Evolutionary conservation across 2,797 vertebrate genomes (phyloP).

Genomic region (Brachyalestes nurse): DNA sequence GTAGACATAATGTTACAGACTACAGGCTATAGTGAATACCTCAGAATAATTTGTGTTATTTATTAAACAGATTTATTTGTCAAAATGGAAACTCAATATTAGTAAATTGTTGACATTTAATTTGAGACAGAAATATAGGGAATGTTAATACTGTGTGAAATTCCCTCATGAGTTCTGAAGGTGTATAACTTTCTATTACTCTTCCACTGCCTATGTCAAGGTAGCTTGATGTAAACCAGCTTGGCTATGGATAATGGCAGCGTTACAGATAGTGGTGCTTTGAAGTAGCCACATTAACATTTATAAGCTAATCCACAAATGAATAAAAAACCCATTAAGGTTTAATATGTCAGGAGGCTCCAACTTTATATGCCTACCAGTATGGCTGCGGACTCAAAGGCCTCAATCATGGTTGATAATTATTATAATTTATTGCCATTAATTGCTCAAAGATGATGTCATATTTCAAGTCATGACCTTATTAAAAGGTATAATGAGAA

Average conservation of each 20-base stretch:
- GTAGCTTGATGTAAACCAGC: neutral
- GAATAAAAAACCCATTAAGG: neutral
- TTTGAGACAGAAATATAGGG: neutral
- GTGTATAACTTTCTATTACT: neutral
- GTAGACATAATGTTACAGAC: too few species aligned
- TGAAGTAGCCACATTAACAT: neutral
- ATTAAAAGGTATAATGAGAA: neutral
- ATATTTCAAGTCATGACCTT: neutral
- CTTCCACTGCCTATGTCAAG: neutral
- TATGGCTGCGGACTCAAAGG: neutral
- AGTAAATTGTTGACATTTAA: neutral
- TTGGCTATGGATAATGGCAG: neutral
- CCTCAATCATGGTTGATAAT: neutral
- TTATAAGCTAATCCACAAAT: slow-evolving; percentile 4
- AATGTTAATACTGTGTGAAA: neutral
- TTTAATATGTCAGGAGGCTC: neutral
- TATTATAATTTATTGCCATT: neutral
- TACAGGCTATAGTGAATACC: too few species aligned
- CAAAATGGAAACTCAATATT: too few species aligned
- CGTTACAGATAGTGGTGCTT: neutral
- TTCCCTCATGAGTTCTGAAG: too few species aligned
- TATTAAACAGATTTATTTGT: too few species aligned
- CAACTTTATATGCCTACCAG: neutral
- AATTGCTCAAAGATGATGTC: neutral
- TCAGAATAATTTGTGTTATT: too few species aligned